phyloP scores from a whole-genome alignment of 2,888 invertebrate genomes.

The Ochropleura leucogaster region DNA sequence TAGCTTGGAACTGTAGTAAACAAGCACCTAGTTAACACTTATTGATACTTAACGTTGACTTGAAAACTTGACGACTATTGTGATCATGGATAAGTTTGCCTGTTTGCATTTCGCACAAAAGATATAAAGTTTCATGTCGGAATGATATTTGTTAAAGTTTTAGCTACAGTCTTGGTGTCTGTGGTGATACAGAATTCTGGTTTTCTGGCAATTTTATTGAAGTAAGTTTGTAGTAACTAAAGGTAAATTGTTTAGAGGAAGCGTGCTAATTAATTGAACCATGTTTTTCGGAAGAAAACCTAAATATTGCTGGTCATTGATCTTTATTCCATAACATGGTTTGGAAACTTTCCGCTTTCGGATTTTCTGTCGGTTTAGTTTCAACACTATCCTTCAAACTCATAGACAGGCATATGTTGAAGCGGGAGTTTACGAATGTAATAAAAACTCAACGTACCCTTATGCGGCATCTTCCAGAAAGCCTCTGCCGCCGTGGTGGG shows the following conservation, averaged over 20 bases:
- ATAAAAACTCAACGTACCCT: conserved; percentile 90
- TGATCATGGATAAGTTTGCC: conserved; percentile 41
- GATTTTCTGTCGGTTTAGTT: neutral
- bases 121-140: conserved; percentile 13
- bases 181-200: neutral
- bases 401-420: neutral
- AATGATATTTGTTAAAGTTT: conserved; percentile 24
- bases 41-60: conserved; percentile 64
- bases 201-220: neutral
- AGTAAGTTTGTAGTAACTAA: neutral
- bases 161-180: conserved; percentile 1
- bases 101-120: conserved; percentile 37
- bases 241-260: neutral
- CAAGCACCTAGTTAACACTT: conserved; percentile 73
- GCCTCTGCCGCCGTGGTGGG: conserved; percentile 93
- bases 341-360: neutral
- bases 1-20: conserved; percentile 67
- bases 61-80: conserved; percentile 49
- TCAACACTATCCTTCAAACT: neutral
- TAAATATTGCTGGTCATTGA: neutral
- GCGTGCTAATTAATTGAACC: neutral
- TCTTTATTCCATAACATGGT: neutral
- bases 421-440: neutral
- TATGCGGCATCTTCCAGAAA: conserved; percentile 97
- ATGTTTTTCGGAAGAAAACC: neutral